These are phyloP conservation scores for Zonotrichia leucophrys DNA, from an alignment of 2,113 vertebrate genomes.

Conservation along the genomic window DNA sequence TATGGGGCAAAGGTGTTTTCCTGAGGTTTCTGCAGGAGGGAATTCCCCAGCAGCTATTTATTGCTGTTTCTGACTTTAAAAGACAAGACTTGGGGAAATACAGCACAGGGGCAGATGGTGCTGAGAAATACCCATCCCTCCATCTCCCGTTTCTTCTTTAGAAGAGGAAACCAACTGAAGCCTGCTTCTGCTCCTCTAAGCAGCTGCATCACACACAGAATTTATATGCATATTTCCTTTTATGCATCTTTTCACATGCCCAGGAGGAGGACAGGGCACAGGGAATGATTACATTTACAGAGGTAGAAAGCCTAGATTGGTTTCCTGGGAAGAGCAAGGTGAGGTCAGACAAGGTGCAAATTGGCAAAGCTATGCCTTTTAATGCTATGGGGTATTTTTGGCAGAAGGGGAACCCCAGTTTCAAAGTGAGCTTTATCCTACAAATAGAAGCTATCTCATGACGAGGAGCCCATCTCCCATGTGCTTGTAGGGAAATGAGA, in stretches of 20 bases:
- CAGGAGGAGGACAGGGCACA: not conserved
- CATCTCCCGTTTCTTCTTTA: not conserved
- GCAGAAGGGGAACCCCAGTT: not conserved
- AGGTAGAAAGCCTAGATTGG: not conserved
- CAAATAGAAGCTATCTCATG: not conserved
- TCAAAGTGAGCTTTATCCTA: not conserved
- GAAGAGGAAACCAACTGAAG: not conserved
- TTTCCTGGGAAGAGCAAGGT: not conserved
- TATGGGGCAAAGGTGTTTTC: not conserved
- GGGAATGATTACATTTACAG: not conserved
- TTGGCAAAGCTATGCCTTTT: not conserved
- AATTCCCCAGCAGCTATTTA: not conserved
- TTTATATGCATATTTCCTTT: not conserved
- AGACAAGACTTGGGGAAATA: not conserved
- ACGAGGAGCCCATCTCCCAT: fast-evolving
- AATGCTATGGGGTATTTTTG: not conserved
- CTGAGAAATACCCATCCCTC: not conserved
- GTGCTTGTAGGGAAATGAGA: not conserved
- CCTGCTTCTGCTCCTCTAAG: not conserved
- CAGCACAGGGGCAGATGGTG: not conserved
- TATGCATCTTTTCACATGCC: not conserved
- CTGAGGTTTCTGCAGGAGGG: not conserved
- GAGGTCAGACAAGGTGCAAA: not conserved
- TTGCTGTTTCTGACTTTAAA: not conserved
- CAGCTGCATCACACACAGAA: not conserved